These are phyloP conservation scores for Nomada ferruginata DNA, from an alignment of 2,888 invertebrate genomes.

Conservation along the genomic window DNA sequence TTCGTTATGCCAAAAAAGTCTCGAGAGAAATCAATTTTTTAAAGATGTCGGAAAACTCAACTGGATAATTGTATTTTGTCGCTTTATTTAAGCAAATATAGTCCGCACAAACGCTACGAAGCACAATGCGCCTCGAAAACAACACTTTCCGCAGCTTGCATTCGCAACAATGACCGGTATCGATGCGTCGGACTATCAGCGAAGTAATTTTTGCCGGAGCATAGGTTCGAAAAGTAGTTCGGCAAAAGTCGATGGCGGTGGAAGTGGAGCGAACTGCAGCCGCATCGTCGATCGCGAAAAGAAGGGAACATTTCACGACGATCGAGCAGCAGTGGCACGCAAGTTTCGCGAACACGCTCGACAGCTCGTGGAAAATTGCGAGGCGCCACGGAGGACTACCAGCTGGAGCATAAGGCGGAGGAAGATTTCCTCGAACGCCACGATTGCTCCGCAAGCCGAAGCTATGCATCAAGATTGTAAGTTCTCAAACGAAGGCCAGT, in stretches of 20 bases:
- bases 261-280: not conserved
- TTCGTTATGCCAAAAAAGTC: no score
- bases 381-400: not conserved
- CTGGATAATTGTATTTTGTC: not conserved
- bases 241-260: not conserved
- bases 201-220: not conserved
- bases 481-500: not conserved
- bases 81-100: not conserved
- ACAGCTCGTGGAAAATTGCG: conserved; percentile 2
- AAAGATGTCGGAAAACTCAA: not conserved
- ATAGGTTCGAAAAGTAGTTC: not conserved
- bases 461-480: not conserved
- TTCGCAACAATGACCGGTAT: no score
- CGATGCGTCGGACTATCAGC: no score
- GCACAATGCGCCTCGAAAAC: no score
- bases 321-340: not conserved
- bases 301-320: not conserved
- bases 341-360: not conserved
- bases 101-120: not conserved
- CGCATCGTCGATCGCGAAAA: not conserved
- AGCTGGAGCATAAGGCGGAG: not conserved
- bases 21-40: not conserved
- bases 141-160: no score
- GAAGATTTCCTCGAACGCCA: not conserved
- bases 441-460: not conserved